Evolutionary conservation across 2,888 invertebrate genomes (phyloP).

Genomic region (Tetropium fuscum): DNA sequence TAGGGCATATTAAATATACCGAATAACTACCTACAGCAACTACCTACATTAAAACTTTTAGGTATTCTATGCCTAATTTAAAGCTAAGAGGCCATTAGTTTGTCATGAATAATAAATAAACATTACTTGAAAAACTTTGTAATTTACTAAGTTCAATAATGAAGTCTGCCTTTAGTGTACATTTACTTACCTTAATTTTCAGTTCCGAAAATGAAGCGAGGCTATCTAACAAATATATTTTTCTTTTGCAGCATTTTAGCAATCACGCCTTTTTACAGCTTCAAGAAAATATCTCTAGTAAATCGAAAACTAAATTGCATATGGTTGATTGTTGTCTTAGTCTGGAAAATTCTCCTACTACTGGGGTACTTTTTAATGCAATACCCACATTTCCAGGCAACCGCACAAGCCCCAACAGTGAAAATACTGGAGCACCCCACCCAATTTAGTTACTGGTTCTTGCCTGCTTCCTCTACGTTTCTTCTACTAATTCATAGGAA

Average conservation of each 20-base stretch:
- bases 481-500: not conserved
- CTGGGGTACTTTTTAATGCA: too few species aligned
- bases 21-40: too few species aligned
- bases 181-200: not conserved
- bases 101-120: too few species aligned
- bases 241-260: not conserved
- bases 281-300: not conserved
- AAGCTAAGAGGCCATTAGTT: too few species aligned
- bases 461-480: not conserved
- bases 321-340: not conserved
- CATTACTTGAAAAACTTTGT: too few species aligned
- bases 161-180: too few species aligned
- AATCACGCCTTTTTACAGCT: not conserved
- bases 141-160: too few species aligned
- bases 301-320: not conserved
- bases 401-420: not conserved
- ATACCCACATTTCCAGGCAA: too few species aligned
- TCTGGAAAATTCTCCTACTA: not conserved
- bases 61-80: too few species aligned
- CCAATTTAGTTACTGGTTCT: not conserved
- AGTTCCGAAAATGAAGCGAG: not conserved
- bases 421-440: not conserved
- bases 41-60: too few species aligned
- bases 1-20: too few species aligned
- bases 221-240: not conserved